Conservation (phyloP, 2,888 invertebrate genomes). For the Nematopogon swammerdamellus region DNA sequence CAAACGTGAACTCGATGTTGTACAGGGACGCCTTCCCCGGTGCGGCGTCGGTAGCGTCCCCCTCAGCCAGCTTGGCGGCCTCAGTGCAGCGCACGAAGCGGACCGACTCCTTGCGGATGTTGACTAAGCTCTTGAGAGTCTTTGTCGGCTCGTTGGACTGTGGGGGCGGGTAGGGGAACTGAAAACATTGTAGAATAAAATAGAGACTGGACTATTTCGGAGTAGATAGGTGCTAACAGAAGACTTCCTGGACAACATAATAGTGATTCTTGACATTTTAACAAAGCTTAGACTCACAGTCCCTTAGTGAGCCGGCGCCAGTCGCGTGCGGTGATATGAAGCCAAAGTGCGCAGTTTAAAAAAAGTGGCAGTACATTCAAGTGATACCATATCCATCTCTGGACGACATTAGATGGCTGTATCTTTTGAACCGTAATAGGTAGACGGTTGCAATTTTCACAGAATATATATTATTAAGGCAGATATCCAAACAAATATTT, state of each 20-base stretch:
- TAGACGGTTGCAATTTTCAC: too few species aligned
- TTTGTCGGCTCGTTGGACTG: constrained; percentile 96
- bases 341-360: too few species aligned
- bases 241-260: neutral
- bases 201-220: constrained; percentile 3
- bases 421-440: too few species aligned
- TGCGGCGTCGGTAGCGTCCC: constrained; percentile 52
- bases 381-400: too few species aligned
- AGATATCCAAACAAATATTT: too few species aligned
- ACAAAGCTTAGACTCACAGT: neutral
- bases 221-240: neutral
- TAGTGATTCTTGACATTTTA: neutral
- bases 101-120: constrained; percentile 95
- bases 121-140: constrained; percentile 91
- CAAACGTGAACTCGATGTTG: constrained; percentile 96
- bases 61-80: constrained; percentile 57
- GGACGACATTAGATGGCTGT: too few species aligned
- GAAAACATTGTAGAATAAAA: too few species aligned
- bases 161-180: constrained; percentile 97
- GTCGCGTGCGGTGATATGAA: too few species aligned
- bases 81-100: constrained; percentile 78
- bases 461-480: too few species aligned
- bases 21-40: constrained; percentile 68
- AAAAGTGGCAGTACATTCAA: too few species aligned
- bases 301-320: too few species aligned